Percentiles rank a stretch among this genome's conserved stretches.
Conservation (phyloP, 2,113 vertebrate genomes). For the Amazona guildingii region DNA sequence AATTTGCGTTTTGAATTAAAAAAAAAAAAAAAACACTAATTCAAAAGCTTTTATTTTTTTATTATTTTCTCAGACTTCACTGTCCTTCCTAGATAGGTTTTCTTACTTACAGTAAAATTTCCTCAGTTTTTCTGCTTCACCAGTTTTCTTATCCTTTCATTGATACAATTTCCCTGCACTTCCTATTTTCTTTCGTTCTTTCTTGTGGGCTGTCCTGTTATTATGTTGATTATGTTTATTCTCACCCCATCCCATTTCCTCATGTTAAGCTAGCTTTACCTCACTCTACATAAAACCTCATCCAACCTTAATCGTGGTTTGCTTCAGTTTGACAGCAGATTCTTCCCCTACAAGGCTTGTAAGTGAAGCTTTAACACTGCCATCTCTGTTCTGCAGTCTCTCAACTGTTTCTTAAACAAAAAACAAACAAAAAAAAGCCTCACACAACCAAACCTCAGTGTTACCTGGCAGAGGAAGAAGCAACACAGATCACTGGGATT, state of each 20-base stretch:
- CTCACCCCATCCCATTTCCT: neutral
- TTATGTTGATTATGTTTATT: neutral
- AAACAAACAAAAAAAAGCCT: neutral
- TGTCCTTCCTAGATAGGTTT: neutral
- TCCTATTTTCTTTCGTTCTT: neutral
- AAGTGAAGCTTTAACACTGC: neutral
- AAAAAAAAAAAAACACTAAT: neutral
- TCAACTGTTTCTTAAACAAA: neutral
- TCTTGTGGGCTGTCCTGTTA: neutral
- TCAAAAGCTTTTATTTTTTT: neutral
- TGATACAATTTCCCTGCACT: neutral
- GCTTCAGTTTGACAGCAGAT: neutral
- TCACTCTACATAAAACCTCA: neutral
- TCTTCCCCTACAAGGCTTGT: neutral
- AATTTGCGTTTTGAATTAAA: neutral
- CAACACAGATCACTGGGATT: neutral
- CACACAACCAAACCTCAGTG: neutral
- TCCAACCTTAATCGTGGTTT: neutral
- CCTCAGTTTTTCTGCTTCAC: neutral
- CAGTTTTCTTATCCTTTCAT: neutral
- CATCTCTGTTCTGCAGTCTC: neutral
- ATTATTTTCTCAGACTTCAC: neutral
- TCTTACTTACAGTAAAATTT: neutral
- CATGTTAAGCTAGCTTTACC: neutral
- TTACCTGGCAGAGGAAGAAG: neutral